Percentiles rank a stretch among this genome's conserved stretches.
Conservation (phyloP, 1,140 invertebrate genomes). For the Diuraphis noxia region DNA sequence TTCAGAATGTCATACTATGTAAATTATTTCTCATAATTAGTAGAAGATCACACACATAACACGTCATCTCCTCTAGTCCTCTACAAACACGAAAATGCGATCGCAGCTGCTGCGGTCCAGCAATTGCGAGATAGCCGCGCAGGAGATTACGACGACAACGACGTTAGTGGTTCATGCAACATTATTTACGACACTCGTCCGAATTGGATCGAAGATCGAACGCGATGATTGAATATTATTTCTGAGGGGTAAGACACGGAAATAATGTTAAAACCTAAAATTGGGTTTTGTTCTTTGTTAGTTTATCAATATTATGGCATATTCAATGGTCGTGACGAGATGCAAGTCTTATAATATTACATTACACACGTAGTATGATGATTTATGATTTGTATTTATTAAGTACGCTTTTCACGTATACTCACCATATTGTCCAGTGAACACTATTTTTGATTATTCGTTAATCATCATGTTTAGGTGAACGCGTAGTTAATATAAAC, state of each 20-base stretch:
- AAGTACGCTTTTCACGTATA: neutral
- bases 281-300: no score
- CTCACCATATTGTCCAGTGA: slow-evolving; percentile 4
- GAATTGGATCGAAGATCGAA: neutral
- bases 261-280: neutral
- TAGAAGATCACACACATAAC: neutral
- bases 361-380: neutral
- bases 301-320: neutral
- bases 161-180: no score
- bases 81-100: no score
- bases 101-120: neutral
- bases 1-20: neutral
- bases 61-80: neutral
- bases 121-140: no score
- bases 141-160: neutral
- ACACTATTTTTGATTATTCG: neutral
- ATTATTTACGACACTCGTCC: neutral
- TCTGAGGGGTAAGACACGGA: neutral
- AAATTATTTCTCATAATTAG: neutral
- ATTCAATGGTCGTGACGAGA: no score
- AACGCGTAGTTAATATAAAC: neutral
- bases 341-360: neutral
- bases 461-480: neutral
- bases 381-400: neutral
- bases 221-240: neutral